phyloP scores from a whole-genome alignment of 92 coral and sea anemone species.

The Porites divaricata region DNA sequence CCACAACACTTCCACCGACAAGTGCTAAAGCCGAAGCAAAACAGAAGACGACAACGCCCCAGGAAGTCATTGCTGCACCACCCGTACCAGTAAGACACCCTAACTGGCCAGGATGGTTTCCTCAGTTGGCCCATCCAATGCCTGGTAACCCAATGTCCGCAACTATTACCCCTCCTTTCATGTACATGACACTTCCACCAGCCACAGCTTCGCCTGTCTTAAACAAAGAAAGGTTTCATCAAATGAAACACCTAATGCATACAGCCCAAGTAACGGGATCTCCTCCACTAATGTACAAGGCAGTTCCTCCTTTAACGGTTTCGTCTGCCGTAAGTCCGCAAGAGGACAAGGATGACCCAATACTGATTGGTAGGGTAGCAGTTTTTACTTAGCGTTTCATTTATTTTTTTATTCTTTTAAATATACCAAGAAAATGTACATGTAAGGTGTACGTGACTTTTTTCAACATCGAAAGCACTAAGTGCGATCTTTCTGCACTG shows the following conservation, averaged over 20 bases:
- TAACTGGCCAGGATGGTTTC: constrained; percentile 15
- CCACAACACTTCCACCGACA: constrained; percentile 7
- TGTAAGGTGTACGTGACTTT: not conserved
- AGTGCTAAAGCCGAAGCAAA: not conserved
- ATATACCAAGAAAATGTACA: not conserved
- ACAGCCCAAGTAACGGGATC: not conserved
- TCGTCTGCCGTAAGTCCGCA: not conserved
- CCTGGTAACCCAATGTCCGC: not conserved
- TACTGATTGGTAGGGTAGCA: constrained; percentile 1
- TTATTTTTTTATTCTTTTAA: not conserved
- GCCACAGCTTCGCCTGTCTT: constrained; percentile 23
- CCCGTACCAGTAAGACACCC: constrained; percentile 1
- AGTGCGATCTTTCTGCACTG: too few species aligned
- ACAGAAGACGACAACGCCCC: constrained; percentile 14
- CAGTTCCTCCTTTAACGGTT: not conserved
- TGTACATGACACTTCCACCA: constrained; percentile 46
- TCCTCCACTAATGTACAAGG: too few species aligned
- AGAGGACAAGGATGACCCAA: not conserved
- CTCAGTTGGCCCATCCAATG: not conserved
- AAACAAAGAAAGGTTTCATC: not conserved
- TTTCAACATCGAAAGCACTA: too few species aligned
- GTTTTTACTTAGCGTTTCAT: not conserved
- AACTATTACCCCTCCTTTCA: not conserved
- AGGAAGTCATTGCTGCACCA: constrained; percentile 18
- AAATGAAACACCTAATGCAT: not conserved